Evolutionary conservation across 2,888 invertebrate genomes (phyloP).

Genomic region (Drosophila diplacantha): DNA sequence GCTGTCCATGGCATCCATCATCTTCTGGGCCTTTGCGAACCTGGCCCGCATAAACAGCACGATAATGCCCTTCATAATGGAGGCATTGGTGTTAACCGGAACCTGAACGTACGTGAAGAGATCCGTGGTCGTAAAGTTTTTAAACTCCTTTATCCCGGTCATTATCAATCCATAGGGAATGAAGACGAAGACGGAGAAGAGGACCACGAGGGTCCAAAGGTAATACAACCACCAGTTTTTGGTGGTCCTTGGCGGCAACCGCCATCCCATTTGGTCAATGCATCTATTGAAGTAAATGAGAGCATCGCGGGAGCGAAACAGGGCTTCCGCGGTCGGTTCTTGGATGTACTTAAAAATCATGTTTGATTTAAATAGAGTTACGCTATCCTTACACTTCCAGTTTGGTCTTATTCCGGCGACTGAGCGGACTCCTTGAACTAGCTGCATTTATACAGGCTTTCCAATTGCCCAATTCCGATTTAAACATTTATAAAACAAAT

Average conservation of each 20-base stretch:
- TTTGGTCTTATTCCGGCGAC: not conserved
- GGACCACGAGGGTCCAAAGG: slow-evolving; percentile 1
- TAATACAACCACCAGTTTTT: slow-evolving; percentile 24
- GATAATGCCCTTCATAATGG: slow-evolving; percentile 43
- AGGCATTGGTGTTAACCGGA: slow-evolving; percentile 47
- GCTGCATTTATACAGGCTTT: not conserved
- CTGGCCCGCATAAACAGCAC: slow-evolving; percentile 33
- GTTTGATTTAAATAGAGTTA: not conserved
- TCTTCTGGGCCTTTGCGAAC: slow-evolving; percentile 28
- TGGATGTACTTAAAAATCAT: slow-evolving; percentile 19
- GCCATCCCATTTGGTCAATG: slow-evolving; percentile 24
- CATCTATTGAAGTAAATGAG: slow-evolving; percentile 18
- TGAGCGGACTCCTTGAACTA: not conserved
- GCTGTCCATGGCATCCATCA: slow-evolving; percentile 51
- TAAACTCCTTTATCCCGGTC: slow-evolving; percentile 36
- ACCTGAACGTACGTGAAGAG: slow-evolving; percentile 25
- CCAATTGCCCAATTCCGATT: not conserved
- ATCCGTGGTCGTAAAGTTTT: slow-evolving; percentile 35
- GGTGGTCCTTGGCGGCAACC: slow-evolving; percentile 6
- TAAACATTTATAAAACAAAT: not conserved
- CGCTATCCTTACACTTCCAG: not conserved
- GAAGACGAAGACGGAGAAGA: slow-evolving; percentile 13
- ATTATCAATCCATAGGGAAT: slow-evolving; percentile 31
- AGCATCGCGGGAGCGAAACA: slow-evolving; percentile 17
- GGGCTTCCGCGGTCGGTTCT: not conserved